Evolutionary conservation across 92 coral and sea anemone genomes (phyloP).

Genomic region (Siderastrea siderea): DNA sequence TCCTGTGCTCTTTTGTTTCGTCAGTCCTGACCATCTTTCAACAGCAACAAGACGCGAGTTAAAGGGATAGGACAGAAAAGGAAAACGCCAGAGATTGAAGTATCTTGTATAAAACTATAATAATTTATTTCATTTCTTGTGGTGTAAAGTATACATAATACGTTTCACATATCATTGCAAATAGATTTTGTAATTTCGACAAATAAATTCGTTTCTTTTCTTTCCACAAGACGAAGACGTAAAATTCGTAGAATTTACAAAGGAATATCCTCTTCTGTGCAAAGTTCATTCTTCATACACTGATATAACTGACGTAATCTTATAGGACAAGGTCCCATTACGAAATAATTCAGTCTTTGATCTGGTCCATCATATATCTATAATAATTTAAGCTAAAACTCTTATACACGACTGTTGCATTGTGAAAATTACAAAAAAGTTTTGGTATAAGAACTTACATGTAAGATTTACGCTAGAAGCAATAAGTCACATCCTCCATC

Average conservation of each 20-base stretch:
- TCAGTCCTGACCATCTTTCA: background rate
- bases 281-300: constrained; percentile 5
- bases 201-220: background rate
- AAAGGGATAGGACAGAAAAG: background rate
- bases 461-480: background rate
- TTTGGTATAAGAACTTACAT: background rate
- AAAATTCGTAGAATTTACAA: background rate
- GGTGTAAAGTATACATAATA: background rate
- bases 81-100: background rate
- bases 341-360: background rate
- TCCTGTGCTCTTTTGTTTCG: background rate
- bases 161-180: background rate
- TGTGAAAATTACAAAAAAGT: background rate
- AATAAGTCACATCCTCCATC: background rate
- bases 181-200: background rate
- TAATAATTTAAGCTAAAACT: background rate
- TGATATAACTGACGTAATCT: background rate
- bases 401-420: background rate
- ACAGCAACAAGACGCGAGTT: background rate
- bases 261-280: background rate
- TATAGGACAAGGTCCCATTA: background rate
- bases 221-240: background rate
- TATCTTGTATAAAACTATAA: background rate
- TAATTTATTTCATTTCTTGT: background rate
- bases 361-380: background rate